phyloP scores from a whole-genome alignment of 2,797 vertebrate genomes.

The Borostomias antarcticus region DNA sequence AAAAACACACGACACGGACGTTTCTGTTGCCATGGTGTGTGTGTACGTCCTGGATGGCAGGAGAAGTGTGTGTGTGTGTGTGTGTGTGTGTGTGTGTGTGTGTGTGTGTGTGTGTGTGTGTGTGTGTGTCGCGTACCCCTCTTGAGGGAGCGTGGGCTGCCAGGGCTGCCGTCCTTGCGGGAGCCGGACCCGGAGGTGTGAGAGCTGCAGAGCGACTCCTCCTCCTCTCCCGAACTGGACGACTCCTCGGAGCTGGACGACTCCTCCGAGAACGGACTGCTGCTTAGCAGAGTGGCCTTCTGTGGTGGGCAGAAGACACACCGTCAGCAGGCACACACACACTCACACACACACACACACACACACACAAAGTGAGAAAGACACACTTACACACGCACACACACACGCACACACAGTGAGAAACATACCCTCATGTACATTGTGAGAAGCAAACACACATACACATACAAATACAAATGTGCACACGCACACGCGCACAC shows the following conservation, averaged over 20 bases:
- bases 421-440: slow-evolving; percentile 6
- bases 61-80: no score
- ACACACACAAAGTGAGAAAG: no score
- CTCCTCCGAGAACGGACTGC: slow-evolving; percentile 86
- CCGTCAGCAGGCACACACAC: slow-evolving; percentile 17
- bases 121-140: slow-evolving; percentile 76
- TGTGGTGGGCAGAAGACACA: slow-evolving; percentile 57
- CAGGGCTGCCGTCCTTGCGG: slow-evolving; percentile 80
- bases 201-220: slow-evolving; percentile 84
- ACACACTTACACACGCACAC: no score
- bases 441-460: neutral
- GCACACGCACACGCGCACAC: neutral
- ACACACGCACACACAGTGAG: slow-evolving; percentile 20
- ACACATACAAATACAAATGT: no score
- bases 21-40: neutral
- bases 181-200: slow-evolving; percentile 79
- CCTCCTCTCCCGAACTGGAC: slow-evolving; percentile 88
- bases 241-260: slow-evolving; percentile 92
- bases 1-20: neutral
- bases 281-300: slow-evolving; percentile 94
- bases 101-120: neutral
- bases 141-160: slow-evolving; percentile 89
- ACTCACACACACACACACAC: slow-evolving; percentile 7
- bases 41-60: neutral
- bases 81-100: neutral